Percentiles rank a stretch among this genome's conserved stretches.
Evolutionary conservation across 2,797 vertebrate species (phyloP).

Genomic region (Pangasius mekongensis): DNA sequence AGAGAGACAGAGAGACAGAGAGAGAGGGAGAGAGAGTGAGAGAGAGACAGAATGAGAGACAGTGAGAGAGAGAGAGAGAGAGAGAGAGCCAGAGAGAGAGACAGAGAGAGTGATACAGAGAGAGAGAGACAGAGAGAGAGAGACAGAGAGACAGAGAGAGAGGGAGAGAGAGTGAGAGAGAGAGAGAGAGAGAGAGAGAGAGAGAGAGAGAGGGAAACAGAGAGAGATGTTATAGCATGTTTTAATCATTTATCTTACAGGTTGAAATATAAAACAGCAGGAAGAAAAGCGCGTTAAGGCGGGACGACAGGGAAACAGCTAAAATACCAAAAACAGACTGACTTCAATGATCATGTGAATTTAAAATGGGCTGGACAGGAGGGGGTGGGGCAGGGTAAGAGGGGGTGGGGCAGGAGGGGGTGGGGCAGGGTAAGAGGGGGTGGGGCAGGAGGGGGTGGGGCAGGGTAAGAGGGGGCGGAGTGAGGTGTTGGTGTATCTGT

Average conservation of each 20-base stretch:
- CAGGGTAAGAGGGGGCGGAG: neutral
- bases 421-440: neutral
- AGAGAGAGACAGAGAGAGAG: neutral
- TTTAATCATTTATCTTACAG: neutral
- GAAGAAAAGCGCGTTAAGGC: neutral
- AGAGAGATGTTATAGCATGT: neutral
- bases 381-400: neutral
- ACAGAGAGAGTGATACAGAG: slow-evolving; percentile 28
- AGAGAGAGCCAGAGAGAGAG: neutral
- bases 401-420: neutral
- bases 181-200: neutral
- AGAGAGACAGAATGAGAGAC: neutral
- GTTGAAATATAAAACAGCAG: neutral
- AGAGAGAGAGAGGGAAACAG: neutral
- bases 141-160: neutral
- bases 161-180: neutral
- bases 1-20: neutral
- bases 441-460: neutral
- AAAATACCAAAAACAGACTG: neutral
- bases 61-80: neutral
- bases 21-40: neutral
- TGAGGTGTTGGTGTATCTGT: neutral
- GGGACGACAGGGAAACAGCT: neutral
- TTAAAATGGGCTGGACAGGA: neutral
- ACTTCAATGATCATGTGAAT: neutral